These are phyloP conservation scores for Acanthosoma haemorrhoidale DNA, from an alignment of 2,888 invertebrate species.

Conservation along the genomic window DNA sequence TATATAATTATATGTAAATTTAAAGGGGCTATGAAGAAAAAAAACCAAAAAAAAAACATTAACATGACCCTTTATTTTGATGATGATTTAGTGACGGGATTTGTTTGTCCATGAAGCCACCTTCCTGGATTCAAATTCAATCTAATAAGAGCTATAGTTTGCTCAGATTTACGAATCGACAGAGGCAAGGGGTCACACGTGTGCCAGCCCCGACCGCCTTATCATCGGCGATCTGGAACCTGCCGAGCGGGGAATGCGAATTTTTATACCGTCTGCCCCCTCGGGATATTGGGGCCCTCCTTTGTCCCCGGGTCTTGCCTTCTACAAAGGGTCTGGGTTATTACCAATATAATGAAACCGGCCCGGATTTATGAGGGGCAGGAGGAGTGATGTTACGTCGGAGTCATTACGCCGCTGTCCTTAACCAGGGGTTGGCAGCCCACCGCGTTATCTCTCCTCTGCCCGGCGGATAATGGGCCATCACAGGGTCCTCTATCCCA, in stretches of 20 bases:
- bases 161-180: too few relatives aligned
- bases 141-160: too few relatives aligned
- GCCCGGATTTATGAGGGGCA: background rate
- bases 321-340: background rate
- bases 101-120: too few relatives aligned
- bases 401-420: background rate
- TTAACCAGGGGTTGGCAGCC: background rate
- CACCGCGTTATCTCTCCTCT: background rate
- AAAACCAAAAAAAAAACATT: too few relatives aligned
- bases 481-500: background rate
- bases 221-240: background rate
- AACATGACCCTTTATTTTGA: too few relatives aligned
- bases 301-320: too few relatives aligned
- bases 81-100: too few relatives aligned
- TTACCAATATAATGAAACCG: constrained; percentile 11
- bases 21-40: too few relatives aligned
- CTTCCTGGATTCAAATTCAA: too few relatives aligned
- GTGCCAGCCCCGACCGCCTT: background rate
- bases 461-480: background rate
- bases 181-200: constrained; percentile 11
- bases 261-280: constrained; percentile 5
- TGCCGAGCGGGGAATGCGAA: background rate
- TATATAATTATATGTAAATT: too few relatives aligned
- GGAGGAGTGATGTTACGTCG: background rate
- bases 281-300: background rate